A percentile compares a stretch with the other conserved stretches of the same genome.
Conservation (phyloP, 2,888 invertebrate species). For the Sabatieria punctata region DNA sequence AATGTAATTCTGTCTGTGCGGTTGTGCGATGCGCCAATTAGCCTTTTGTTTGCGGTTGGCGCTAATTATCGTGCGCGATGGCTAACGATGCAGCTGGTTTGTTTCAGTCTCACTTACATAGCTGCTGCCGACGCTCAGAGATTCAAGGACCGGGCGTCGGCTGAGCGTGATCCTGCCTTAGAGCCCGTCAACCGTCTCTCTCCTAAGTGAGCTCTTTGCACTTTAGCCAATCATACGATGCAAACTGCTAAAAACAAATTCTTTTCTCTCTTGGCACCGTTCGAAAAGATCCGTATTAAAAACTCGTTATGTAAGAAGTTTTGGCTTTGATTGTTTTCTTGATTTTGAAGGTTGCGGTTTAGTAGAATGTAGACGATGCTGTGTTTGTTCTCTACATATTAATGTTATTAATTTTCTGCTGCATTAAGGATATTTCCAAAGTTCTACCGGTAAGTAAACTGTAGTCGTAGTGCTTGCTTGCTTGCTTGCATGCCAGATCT, state of each 20-base stretch:
- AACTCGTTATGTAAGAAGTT: background rate
- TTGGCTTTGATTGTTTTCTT: background rate
- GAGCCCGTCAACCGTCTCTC: slow-evolving; percentile 18
- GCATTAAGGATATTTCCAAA: slow-evolving; percentile 40
- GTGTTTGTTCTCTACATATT: slow-evolving; percentile 3
- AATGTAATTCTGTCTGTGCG: too few relatives aligned
- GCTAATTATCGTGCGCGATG: too few relatives aligned
- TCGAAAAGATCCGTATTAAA: slow-evolving; percentile 1
- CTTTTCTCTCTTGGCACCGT: slow-evolving; percentile 2
- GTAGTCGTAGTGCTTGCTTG: slow-evolving; percentile 2
- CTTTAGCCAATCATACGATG: slow-evolving; percentile 13
- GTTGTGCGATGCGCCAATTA: too few relatives aligned
- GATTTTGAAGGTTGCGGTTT: background rate
- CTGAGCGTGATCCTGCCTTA: background rate
- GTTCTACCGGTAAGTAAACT: slow-evolving; percentile 39
- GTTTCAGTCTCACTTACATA: slow-evolving; percentile 43
- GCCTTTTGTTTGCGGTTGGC: too few relatives aligned
- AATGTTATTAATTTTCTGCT: background rate
- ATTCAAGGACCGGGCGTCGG: slow-evolving; percentile 29
- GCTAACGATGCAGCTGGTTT: background rate
- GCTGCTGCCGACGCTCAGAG: slow-evolving; percentile 41
- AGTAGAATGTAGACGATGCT: background rate
- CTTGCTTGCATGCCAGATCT: slow-evolving; percentile 10
- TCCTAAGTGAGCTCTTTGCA: slow-evolving; percentile 19
- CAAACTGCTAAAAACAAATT: slow-evolving; percentile 17